These are phyloP conservation scores for Oedothorax gibbosus DNA, from an alignment of 1,140 invertebrate genomes.

Conservation along the genomic window DNA sequence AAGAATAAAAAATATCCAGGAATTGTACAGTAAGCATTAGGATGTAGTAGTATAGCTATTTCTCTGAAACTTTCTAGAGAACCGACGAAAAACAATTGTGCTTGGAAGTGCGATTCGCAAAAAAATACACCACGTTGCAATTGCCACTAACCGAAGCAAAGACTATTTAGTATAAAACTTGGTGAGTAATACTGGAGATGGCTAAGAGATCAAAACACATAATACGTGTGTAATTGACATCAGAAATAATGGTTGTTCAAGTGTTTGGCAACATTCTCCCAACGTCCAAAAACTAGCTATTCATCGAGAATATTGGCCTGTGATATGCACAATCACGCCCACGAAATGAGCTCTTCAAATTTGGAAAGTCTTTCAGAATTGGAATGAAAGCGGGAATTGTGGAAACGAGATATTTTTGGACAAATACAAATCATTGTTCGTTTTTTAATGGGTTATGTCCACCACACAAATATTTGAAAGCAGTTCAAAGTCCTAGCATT, in stretches of 20 bases:
- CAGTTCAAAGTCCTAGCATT: neutral
- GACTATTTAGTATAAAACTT: constrained; percentile 34
- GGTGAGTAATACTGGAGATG: constrained; percentile 53
- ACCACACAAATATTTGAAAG: constrained; percentile 4
- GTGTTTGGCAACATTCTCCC: constrained; percentile 23
- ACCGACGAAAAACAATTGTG: constrained; percentile 38
- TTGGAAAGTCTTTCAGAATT: constrained; percentile 24
- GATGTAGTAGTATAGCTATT: too few relatives aligned
- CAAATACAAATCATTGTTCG: neutral
- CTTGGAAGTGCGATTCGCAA: constrained; percentile 15
- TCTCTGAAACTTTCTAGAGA: too few relatives aligned
- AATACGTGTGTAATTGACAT: constrained; percentile 39
- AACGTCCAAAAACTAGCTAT: constrained; percentile 13
- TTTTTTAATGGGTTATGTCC: constrained; percentile 2
- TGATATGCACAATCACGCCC: constrained; percentile 47
- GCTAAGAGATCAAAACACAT: constrained; percentile 53
- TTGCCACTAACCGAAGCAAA: constrained; percentile 45
- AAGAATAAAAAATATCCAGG: constrained; percentile 2
- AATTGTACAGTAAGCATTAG: neutral
- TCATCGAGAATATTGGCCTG: constrained; percentile 44
- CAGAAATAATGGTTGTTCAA: constrained; percentile 32
- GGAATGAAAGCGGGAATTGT: constrained; percentile 14
- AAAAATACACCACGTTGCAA: constrained; percentile 30
- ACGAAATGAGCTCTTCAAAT: constrained; percentile 25
- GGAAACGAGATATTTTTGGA: neutral